These are phyloP conservation scores for Papilio elwesi DNA, from an alignment of 2,888 invertebrate genomes.

Conservation along the genomic window DNA sequence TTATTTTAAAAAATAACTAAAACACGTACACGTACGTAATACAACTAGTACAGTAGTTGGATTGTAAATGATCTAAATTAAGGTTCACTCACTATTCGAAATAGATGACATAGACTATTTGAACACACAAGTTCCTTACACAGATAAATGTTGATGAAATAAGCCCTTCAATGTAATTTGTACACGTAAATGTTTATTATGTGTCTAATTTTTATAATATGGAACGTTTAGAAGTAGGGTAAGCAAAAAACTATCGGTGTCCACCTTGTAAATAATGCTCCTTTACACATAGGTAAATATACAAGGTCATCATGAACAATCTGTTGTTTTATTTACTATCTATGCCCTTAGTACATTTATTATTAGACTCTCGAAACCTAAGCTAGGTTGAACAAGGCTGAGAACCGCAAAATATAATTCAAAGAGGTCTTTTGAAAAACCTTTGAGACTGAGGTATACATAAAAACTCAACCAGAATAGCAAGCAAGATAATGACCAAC, in stretches of 20 bases:
- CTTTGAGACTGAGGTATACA: too few species aligned
- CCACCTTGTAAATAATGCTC: conserved; percentile 83
- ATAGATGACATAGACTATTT: neutral
- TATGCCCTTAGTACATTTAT: neutral
- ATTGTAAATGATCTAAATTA: too few species aligned
- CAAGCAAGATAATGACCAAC: too few species aligned
- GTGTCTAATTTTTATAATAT: conserved; percentile 47
- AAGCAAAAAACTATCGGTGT: conserved; percentile 70
- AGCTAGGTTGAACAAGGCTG: too few species aligned
- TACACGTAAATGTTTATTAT: conserved; percentile 42
- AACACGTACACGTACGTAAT: too few species aligned
- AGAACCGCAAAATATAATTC: too few species aligned
- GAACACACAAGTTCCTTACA: conserved; percentile 28
- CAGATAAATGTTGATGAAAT: conserved; percentile 38
- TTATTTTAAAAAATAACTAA: neutral
- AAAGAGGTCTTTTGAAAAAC: too few species aligned
- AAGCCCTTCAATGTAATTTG: conserved; percentile 35
- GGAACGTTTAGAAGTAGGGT: conserved; percentile 60
- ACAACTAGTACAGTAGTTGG: too few species aligned
- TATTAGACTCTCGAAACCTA: neutral
- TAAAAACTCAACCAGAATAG: too few species aligned
- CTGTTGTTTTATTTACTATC: conserved; percentile 60
- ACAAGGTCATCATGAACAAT: conserved; percentile 74
- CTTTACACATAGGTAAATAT: conserved; percentile 83
- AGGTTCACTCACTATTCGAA: too few species aligned